Evolutionary conservation across 2,797 vertebrate species (phyloP).

Genomic region (Pseudocheirus occidentalis): DNA sequence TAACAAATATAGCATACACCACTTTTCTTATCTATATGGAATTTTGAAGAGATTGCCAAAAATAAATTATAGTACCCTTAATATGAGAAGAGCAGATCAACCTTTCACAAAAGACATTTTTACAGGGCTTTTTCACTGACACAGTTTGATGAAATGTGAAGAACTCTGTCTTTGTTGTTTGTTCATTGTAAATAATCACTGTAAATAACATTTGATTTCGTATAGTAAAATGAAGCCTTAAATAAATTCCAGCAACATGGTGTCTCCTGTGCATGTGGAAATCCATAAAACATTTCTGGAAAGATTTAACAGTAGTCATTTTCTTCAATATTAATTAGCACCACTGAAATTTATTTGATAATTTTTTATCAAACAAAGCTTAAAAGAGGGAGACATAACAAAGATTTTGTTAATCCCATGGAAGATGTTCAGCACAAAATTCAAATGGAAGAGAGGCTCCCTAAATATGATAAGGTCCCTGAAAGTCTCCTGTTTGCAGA

Average conservation of each 20-base stretch:
- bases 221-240: neutral
- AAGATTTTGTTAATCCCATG: neutral
- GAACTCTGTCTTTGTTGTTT: neutral
- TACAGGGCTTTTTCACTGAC: neutral
- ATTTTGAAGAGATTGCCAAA: neutral
- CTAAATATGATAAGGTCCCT: neutral
- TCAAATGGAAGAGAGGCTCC: neutral
- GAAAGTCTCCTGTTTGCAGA: neutral
- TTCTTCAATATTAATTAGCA: neutral
- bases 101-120: neutral
- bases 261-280: neutral
- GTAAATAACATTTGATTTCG: neutral
- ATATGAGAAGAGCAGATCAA: neutral
- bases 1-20: neutral
- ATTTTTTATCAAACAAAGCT: neutral
- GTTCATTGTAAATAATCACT: neutral
- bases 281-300: neutral
- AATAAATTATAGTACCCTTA: neutral
- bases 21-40: neutral
- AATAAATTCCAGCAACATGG: neutral
- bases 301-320: neutral
- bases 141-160: neutral
- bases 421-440: neutral
- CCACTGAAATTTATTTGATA: neutral
- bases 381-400: neutral